Evolutionary conservation across 2,888 invertebrate genomes (phyloP), one percentile per base, ranked within the genome.

Genomic region (Physocephala rufipes): DNA sequence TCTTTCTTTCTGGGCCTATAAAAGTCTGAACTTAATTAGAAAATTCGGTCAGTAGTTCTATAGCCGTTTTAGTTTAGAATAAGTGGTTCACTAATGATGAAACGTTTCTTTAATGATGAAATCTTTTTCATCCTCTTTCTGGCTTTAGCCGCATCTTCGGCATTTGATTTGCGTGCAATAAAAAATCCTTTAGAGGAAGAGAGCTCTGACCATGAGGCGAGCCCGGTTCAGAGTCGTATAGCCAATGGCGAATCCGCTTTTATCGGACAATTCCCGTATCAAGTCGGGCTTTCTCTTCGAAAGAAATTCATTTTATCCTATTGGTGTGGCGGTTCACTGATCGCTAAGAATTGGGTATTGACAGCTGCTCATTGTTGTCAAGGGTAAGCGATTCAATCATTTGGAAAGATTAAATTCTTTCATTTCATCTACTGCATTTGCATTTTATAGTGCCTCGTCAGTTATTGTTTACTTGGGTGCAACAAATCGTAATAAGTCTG

Each of bases 261-360:
- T 0, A 7, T 4, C 15, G 74, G 70, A n/a, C 71, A 78, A 61
- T 79, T 79, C 67, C 78, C 77, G 5, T 79, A 78, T 58, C 84
- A 84, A 76, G 83, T 77, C n/a, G 84, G 81, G 58, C 77, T 83
- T 0, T 79, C 79, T 2, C 75, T 82, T 26, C 74, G 74, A 21
- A 47, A 73, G 47, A 75, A 75, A 36, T n/a, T 28, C 15, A 1
- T 26, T 3, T 66, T 69, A 9, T 75, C 76, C 1, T 67, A 78
- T 36, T 82, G 82, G 80, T 84, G 84, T 73, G 84, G 84, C 71
- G 84, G 84, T 61, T 82, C 82, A 47, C 71, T 84, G 67, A 79
- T 84, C 51, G 75, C 74, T 1, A 47, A 71, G n/a, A 70, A 76
- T 43, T 84, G 82, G 80, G 77, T 84, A 45, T 66, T 83, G 73